Evolutionary conservation across 2,888 invertebrate genomes (phyloP).

Genomic region (Drosophila subquinaria): DNA sequence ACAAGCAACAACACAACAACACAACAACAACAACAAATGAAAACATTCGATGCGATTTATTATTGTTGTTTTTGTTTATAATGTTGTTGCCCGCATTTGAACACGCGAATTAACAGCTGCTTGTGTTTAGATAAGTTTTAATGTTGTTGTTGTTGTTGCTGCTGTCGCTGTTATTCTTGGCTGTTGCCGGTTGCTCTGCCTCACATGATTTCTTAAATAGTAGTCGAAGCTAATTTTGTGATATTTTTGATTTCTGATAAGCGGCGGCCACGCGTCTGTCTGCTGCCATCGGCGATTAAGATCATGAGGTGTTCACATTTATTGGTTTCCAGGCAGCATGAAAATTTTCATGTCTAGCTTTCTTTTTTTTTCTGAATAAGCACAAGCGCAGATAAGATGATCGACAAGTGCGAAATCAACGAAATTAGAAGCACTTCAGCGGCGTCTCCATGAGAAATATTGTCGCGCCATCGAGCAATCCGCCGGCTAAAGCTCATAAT

Average conservation of each 20-base stretch:
- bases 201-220: slow-evolving; percentile 43
- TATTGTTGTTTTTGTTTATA: slow-evolving; percentile 26
- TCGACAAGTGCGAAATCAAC: slow-evolving; percentile 20
- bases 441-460: slow-evolving; percentile 13
- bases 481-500: slow-evolving; percentile 35
- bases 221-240: slow-evolving; percentile 15
- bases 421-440: slow-evolving; percentile 24
- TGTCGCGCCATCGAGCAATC: slow-evolving; percentile 59
- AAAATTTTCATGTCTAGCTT: slow-evolving; percentile 56
- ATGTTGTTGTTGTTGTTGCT: slow-evolving; percentile 3
- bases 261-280: slow-evolving; percentile 67
- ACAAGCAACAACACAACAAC: slow-evolving; percentile 7
- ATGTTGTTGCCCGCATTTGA: slow-evolving; percentile 17
- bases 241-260: slow-evolving; percentile 62
- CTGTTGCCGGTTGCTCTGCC: slow-evolving; percentile 30
- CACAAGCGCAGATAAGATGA: slow-evolving; percentile 46
- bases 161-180: slow-evolving; percentile 8
- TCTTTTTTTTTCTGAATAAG: background rate
- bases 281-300: slow-evolving; percentile 37
- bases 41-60: slow-evolving; percentile 70
- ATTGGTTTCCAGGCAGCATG: slow-evolving; percentile 49
- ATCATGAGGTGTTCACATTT: slow-evolving; percentile 57
- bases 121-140: slow-evolving; percentile 56
- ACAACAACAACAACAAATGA: slow-evolving; percentile 40
- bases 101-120: slow-evolving; percentile 73